These are phyloP conservation scores for Erebia ligea DNA, from an alignment of 2,888 invertebrate species.

Conservation along the genomic window DNA sequence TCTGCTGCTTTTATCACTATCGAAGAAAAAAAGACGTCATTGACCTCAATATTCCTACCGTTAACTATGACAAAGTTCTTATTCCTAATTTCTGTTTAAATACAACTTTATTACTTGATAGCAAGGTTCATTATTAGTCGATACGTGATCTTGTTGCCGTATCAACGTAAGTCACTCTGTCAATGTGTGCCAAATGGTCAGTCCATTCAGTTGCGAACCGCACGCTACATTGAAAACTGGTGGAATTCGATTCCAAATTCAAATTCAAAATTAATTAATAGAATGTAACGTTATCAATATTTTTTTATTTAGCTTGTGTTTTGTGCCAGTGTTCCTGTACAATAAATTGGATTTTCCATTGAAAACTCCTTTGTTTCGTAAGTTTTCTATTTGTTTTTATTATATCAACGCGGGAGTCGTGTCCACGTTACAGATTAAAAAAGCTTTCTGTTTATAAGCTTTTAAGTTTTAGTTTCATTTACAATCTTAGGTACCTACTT, in stretches of 20 bases:
- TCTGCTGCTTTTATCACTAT: conserved; percentile 56
- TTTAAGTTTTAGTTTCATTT: conserved; percentile 1
- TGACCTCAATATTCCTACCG: conserved; percentile 69
- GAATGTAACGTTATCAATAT: conserved; percentile 12
- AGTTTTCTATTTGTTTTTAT: conserved; percentile 33
- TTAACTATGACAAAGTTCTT: conserved; percentile 50
- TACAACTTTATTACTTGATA: conserved; percentile 23
- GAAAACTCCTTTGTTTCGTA: conserved; percentile 30
- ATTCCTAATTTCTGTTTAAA: conserved; percentile 22
- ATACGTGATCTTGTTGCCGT: conserved; percentile 45
- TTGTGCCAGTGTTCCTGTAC: conserved; percentile 27
- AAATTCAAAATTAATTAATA: conserved; percentile 13
- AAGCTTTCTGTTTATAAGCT: conserved; percentile 15
- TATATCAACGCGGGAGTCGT: conserved; percentile 25
- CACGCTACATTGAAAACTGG: conserved; percentile 44
- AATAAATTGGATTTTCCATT: conserved; percentile 25
- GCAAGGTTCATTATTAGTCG: conserved; percentile 44
- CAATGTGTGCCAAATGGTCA: conserved; percentile 58
- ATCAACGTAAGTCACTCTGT: conserved; percentile 36
- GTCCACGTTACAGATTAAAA: conserved; percentile 24
- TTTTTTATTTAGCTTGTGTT: conserved; percentile 18
- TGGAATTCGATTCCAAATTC: conserved; percentile 38
- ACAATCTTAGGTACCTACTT: neutral
- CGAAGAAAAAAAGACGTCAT: conserved; percentile 74
- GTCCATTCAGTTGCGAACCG: conserved; percentile 48